Conservation (phyloP, 2,888 invertebrate species). For the Schrankia costaestrigalis region DNA sequence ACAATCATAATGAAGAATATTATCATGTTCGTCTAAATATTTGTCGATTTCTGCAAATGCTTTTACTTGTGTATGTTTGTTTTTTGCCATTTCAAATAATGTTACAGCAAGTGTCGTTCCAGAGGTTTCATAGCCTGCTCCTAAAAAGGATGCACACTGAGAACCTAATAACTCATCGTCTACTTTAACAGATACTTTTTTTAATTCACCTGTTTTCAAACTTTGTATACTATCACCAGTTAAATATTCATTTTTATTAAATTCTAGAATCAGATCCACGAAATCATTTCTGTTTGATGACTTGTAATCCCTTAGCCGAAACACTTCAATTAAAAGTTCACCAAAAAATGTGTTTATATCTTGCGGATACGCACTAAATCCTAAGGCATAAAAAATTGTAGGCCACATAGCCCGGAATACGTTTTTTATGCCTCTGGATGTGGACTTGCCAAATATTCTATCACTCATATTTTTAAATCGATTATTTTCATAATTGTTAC, state of each 20-base stretch:
- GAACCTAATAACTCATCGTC: slow-evolving; percentile 62
- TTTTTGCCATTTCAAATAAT: slow-evolving; percentile 38
- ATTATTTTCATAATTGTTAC: slow-evolving; percentile 4
- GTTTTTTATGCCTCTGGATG: slow-evolving; percentile 7
- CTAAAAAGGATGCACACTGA: slow-evolving; percentile 69
- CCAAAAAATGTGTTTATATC: slow-evolving; percentile 2
- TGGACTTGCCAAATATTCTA: slow-evolving; percentile 6
- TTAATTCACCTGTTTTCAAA: slow-evolving; percentile 13
- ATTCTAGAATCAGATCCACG: slow-evolving; percentile 20
- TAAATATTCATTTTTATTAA: slow-evolving; percentile 14
- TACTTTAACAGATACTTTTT: slow-evolving; percentile 31
- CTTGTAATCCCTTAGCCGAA: slow-evolving; percentile 4
- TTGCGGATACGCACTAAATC: slow-evolving; percentile 7
- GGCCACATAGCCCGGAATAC: slow-evolving; percentile 14
- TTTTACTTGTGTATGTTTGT: slow-evolving; percentile 22
- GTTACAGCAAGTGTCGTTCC: slow-evolving; percentile 31
- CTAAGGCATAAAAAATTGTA: slow-evolving; percentile 11
- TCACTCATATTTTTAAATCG: slow-evolving; percentile 7
- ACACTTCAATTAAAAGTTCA: slow-evolving; percentile 1
- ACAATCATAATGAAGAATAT: slow-evolving; percentile 32
- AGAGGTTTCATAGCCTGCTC: slow-evolving; percentile 44
- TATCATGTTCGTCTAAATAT: slow-evolving; percentile 24
- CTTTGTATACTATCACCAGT: slow-evolving; percentile 17
- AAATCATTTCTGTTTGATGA: slow-evolving; percentile 22
- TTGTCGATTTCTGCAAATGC: slow-evolving; percentile 35